Base-by-base conservation (phyloP, 2,797 vertebrate species). In the Megaceryle alcyon region DNA sequence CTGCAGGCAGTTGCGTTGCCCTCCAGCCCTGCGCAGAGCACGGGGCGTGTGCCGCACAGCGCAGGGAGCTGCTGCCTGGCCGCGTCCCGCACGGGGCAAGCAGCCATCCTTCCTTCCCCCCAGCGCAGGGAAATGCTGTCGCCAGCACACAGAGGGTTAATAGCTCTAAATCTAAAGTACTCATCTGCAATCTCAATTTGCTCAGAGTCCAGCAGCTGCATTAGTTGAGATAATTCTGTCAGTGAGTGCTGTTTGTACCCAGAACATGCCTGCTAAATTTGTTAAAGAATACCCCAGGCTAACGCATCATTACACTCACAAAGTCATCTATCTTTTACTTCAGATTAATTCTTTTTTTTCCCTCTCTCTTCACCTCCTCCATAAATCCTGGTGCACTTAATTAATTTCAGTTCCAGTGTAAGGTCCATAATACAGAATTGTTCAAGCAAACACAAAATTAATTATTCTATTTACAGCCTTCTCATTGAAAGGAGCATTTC, bases 371-470 rank as follows among this genome's bases (percentile, higher is more conserved):
- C 98, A 99, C 98, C 98, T 99, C 98, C 98, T 98, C 99, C 99
- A 99, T 99, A 99, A 99, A 99, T 99, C 99, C 99, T 99, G 98
- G 99, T 99, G 98, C 99, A 99, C 99, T 99, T 99, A 99, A 99
- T 99, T 99, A 99, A 99, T 99, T 99, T 99, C 99, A 98, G 98
- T 98, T 99, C 98, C 98, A 98, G 98, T 98, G 97, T 98, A 98
- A 99, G 98, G 99, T 99, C 98, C 98, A 98, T 99, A 99, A 99
- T 99, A 99, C 98, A 98, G 99, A 98, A 99, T 99, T 99, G 99
- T 99, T 99, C 99, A 99, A 98, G 98, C 99, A 99, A 99, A 99
- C 99, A 99, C 98, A 99, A 99, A 99, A 99, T 99, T 99, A 99
- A 99, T 99, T 99, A 99, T 99, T 99, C 99, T 99, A 99, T 99